Percentiles rank a stretch among this genome's conserved stretches.
phyloP scores from a whole-genome alignment of 2,113 vertebrate species.

The Mustela nigripes region DNA sequence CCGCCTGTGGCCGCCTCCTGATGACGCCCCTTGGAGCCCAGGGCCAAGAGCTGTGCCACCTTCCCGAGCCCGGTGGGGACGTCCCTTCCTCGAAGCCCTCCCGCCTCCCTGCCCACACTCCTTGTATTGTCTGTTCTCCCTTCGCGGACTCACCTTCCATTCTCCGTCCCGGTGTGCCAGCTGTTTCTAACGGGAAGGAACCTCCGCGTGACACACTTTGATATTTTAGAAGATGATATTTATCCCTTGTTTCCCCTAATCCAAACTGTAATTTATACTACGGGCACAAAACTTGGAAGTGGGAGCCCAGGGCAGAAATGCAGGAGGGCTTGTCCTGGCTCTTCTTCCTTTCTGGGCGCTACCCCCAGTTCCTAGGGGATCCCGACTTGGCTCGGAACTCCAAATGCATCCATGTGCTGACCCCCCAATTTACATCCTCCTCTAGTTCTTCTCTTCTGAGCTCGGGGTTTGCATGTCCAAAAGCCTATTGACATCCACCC shows the following conservation, averaged over 20 bases:
- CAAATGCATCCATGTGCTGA: not conserved
- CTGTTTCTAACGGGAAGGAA: not conserved
- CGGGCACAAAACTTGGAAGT: not conserved
- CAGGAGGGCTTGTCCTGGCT: not conserved
- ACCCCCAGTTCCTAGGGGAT: not conserved
- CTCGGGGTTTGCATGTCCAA: not conserved
- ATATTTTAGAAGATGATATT: not conserved
- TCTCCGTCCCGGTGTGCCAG: not conserved
- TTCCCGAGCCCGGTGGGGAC: not conserved
- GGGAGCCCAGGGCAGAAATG: not conserved
- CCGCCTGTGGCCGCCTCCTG: accelerated
- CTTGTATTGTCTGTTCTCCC: not conserved
- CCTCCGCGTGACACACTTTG: not conserved
- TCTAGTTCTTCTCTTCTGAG: not conserved
- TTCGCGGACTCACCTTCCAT: not conserved
- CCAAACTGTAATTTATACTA: not conserved
- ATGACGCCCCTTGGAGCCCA: not conserved
- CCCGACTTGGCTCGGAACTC: too few relatives aligned
- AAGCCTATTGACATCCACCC: not conserved
- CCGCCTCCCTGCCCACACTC: too few relatives aligned
- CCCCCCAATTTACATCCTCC: not conserved
- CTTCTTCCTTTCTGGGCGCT: not conserved
- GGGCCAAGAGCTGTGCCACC: not conserved
- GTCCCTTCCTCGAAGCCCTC: not conserved
- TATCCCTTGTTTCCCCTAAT: not conserved